Evolutionary conservation across 2,797 vertebrate genomes (phyloP).

Genomic region (Silurus aristotelis): DNA sequence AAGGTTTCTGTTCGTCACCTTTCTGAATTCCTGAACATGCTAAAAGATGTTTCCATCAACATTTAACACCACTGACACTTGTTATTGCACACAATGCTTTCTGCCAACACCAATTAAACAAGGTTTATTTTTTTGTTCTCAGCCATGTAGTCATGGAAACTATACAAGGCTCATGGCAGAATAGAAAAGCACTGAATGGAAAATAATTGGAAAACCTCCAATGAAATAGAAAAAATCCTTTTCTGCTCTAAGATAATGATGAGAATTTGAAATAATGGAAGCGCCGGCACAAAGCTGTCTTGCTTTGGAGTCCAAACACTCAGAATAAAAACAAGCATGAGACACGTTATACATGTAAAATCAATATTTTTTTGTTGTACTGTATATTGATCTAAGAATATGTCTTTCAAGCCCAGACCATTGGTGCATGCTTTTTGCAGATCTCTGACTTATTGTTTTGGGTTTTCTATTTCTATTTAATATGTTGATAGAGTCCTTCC

Average conservation of each 20-base stretch:
- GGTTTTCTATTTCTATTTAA: constrained; percentile 9
- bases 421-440: background rate
- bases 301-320: constrained; percentile 17
- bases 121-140: constrained; percentile 60
- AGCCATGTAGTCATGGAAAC: constrained; percentile 54
- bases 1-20: constrained; percentile 33
- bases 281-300: constrained; percentile 20
- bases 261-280: constrained; percentile 27
- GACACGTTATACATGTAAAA: background rate
- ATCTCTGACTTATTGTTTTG: background rate
- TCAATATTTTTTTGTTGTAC: background rate
- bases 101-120: constrained; percentile 67
- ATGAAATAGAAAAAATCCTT: constrained; percentile 39
- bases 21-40: constrained; percentile 40
- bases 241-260: constrained; percentile 20
- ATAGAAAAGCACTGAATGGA: constrained; percentile 53
- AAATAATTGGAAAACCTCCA: constrained; percentile 54
- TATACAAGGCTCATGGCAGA: constrained; percentile 44
- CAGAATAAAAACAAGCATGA: background rate
- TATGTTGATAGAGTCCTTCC: background rate
- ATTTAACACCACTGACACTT: constrained; percentile 55
- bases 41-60: constrained; percentile 51
- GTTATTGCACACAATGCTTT: constrained; percentile 60
- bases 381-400: background rate
- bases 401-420: background rate